A percentile compares a stretch with the other conserved stretches of the same genome.
Conservation (phyloP, 2,888 invertebrate genomes). For the Drosophila testacea region DNA sequence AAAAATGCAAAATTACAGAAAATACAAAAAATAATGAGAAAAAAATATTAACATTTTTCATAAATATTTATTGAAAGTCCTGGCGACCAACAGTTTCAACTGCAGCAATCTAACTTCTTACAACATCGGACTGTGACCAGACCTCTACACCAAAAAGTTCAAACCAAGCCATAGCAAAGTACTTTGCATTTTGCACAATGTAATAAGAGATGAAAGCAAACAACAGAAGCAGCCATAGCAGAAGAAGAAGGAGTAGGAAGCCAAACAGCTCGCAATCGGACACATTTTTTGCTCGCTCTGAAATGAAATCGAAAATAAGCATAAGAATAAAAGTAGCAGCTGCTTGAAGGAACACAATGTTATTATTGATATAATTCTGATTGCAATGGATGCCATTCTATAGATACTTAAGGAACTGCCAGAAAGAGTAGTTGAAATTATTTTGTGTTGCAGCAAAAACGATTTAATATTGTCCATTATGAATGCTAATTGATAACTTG, state of each 20-base stretch:
- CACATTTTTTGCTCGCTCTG: slow-evolving; percentile 33
- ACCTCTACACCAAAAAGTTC: slow-evolving; percentile 2
- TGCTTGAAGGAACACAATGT: slow-evolving; percentile 53
- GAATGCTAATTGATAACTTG: slow-evolving; percentile 6
- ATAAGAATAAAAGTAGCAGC: slow-evolving; percentile 43
- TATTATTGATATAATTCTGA: slow-evolving; percentile 51
- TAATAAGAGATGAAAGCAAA: slow-evolving; percentile 72
- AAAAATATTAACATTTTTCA: slow-evolving; percentile 69
- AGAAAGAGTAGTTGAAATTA: neutral
- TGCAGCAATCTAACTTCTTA: slow-evolving; percentile 68
- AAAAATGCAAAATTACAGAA: slow-evolving; percentile 37
- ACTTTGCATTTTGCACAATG: slow-evolving; percentile 71
- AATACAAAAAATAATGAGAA: neutral
- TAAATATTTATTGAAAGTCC: slow-evolving; percentile 72
- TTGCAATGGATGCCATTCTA: slow-evolving; percentile 22
- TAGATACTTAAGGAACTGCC: slow-evolving; percentile 3
- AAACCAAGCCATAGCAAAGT: slow-evolving; percentile 43
- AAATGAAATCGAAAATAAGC: slow-evolving; percentile 38
- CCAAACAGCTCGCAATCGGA: slow-evolving; percentile 38
- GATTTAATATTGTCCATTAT: slow-evolving; percentile 1
- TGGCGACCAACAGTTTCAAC: slow-evolving; percentile 53
- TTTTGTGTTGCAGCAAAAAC: slow-evolving; percentile 4
- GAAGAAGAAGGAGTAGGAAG: slow-evolving; percentile 5
- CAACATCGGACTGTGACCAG: slow-evolving; percentile 33
- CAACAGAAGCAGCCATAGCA: slow-evolving; percentile 39